Conservation (phyloP, 2,113 vertebrate genomes). For the Mus spicilegus region DNA sequence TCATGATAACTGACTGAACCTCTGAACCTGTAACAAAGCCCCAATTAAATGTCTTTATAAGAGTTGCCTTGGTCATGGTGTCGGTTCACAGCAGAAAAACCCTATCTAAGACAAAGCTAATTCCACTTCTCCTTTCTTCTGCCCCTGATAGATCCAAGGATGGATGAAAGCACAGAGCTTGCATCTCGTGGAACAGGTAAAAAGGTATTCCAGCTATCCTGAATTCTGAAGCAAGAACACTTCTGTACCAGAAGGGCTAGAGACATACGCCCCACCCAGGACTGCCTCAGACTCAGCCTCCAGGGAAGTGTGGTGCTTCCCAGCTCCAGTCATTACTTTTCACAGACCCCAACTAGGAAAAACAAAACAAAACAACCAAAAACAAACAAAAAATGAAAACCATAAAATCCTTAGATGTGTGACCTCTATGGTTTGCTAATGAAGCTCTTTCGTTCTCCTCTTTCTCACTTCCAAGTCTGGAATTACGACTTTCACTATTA, state of each 20-base stretch:
- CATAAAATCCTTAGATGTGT: neutral
- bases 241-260: neutral
- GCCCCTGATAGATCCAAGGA: neutral
- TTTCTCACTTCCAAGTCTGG: neutral
- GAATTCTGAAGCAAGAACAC: neutral
- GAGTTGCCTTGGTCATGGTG: too few species aligned
- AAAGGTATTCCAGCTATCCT: neutral
- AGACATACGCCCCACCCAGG: neutral
- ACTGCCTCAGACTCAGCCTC: neutral
- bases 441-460: neutral
- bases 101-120: too few species aligned
- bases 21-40: too few species aligned
- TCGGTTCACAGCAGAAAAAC: too few species aligned
- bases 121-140: neutral
- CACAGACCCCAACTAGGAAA: neutral
- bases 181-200: neutral
- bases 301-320: rapidly evolving
- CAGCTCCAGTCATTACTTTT: neutral
- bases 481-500: slow-evolving; percentile 30
- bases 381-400: too few species aligned
- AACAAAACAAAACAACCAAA: neutral
- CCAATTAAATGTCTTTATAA: too few species aligned
- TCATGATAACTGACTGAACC: too few species aligned
- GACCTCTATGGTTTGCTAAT: neutral
- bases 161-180: neutral